These are phyloP conservation scores for Chrysomela aeneicollis DNA, from an alignment of 2,888 invertebrate species.

Conservation along the genomic window DNA sequence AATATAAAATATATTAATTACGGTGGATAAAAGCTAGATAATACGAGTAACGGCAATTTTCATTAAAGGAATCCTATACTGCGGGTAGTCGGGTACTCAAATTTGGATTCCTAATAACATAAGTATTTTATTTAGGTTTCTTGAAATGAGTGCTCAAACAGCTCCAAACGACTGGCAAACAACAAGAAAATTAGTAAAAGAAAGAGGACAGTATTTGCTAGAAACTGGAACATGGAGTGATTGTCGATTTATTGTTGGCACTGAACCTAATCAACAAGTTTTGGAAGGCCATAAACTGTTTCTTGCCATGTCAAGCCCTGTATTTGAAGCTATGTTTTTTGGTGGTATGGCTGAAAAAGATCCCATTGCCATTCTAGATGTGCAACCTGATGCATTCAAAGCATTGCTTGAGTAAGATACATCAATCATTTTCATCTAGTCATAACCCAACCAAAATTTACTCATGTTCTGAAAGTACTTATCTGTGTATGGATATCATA, in stretches of 20 bases:
- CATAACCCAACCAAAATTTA: background rate
- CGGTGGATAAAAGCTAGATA: too few species aligned
- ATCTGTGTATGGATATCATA: too few species aligned
- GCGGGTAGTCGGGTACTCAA: too few species aligned
- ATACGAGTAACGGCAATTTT: too few species aligned
- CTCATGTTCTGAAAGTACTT: too few species aligned
- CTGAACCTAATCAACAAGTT: conserved; percentile 77
- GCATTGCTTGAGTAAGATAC: conserved; percentile 75
- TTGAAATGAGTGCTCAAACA: conserved; percentile 43
- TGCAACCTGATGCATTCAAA: conserved; percentile 86
- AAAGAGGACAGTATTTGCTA: conserved; percentile 77
- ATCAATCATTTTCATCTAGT: background rate
- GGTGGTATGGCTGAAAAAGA: conserved; percentile 82
- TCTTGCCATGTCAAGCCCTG: conserved; percentile 86
- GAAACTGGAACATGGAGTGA: conserved; percentile 85
- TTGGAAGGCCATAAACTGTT: conserved; percentile 81
- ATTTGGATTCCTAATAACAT: too few species aligned
- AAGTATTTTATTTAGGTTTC: too few species aligned
- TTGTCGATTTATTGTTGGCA: conserved; percentile 82
- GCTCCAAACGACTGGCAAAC: conserved; percentile 79
- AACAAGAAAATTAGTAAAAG: conserved; percentile 73
- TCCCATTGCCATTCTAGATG: conserved; percentile 82
- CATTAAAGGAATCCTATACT: too few species aligned
- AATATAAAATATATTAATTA: too few species aligned
- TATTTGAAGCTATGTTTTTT: conserved; percentile 89